Percentiles rank a stretch among this genome's conserved stretches.
Conservation (phyloP, 2,113 vertebrate species). For the Theristicus caerulescens region DNA sequence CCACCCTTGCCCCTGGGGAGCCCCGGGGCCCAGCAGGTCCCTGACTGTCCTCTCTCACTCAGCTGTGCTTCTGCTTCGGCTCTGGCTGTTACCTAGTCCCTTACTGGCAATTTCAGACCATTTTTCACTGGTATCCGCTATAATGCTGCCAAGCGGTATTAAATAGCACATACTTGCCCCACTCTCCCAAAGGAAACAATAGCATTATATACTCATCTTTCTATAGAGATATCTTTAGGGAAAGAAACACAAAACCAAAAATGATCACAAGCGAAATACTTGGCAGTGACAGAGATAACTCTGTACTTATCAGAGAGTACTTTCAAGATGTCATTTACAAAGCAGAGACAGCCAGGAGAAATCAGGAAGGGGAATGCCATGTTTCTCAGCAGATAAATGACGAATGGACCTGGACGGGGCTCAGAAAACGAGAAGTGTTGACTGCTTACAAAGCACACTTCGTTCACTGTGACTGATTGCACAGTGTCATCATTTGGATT, state of each 20-base stretch:
- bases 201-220: neutral
- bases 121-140: neutral
- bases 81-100: neutral
- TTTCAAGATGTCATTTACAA: neutral
- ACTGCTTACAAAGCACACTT: constrained; percentile 21
- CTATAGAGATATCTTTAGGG: neutral
- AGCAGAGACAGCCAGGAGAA: neutral
- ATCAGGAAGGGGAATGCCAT: neutral
- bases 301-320: neutral
- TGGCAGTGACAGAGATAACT: neutral
- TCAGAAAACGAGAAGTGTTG: constrained; percentile 22
- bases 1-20: fast-evolving
- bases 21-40: neutral
- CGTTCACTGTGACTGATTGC: neutral
- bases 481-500: constrained; percentile 9
- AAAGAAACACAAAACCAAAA: neutral
- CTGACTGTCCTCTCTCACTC: neutral
- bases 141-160: neutral
- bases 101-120: neutral
- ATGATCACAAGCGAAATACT: neutral
- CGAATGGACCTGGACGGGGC: neutral
- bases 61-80: neutral
- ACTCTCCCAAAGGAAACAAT: neutral
- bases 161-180: neutral
- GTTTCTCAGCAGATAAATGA: neutral